Evolutionary conservation across 53 echinoderm and acorn worm genomes (phyloP).

Genomic region (Zoroaster sp.): DNA sequence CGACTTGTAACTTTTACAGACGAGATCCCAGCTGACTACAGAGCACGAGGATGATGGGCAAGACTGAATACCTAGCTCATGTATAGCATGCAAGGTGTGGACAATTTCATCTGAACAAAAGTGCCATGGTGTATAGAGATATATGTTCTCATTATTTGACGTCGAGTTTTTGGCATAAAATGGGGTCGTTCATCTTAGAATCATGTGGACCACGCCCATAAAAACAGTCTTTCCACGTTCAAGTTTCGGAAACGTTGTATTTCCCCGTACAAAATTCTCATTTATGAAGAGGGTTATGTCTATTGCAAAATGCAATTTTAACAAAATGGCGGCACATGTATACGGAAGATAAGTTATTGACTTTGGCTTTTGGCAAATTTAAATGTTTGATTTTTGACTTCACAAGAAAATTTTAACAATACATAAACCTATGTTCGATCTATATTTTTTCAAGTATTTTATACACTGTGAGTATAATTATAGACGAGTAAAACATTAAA

Average conservation of each 20-base stretch:
- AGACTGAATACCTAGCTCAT: neutral
- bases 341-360: too few species aligned
- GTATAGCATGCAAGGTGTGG: neutral
- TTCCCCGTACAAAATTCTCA: too few species aligned
- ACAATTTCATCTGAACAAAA: neutral
- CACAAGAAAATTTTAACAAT: too few species aligned
- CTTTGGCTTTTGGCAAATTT: too few species aligned
- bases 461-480: too few species aligned
- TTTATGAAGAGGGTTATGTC: too few species aligned
- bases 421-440: too few species aligned
- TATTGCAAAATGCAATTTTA: too few species aligned
- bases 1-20: constrained; percentile 31
- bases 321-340: too few species aligned
- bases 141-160: neutral
- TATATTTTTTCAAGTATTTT: too few species aligned
- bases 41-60: neutral
- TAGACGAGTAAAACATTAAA: too few species aligned
- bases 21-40: constrained; percentile 34
- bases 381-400: too few species aligned
- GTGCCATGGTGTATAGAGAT: neutral
- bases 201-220: neutral
- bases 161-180: constrained; percentile 11
- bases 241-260: neutral
- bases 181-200: neutral
- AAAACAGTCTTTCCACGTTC: constrained; percentile 45